A percentile compares a stretch with the other conserved stretches of the same genome.
These are phyloP conservation scores for Aleiodes alternator DNA, from an alignment of 2,888 invertebrate species.

Conservation along the genomic window DNA sequence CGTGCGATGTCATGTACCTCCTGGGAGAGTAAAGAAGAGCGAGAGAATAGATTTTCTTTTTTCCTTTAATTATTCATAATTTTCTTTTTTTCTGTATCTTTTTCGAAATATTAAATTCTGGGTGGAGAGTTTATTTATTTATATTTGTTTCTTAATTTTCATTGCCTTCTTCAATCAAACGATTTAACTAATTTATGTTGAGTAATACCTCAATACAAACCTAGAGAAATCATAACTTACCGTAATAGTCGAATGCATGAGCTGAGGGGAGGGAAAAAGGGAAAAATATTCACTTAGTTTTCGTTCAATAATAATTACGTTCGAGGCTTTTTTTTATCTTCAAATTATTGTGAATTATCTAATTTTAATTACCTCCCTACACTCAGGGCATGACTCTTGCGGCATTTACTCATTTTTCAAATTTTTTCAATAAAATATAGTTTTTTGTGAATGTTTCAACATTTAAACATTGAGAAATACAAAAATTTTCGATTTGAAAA, in stretches of 20 bases:
- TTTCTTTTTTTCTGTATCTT: neutral
- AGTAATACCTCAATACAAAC: slow-evolving; percentile 61
- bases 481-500: too few relatives aligned
- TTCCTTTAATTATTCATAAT: neutral
- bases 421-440: slow-evolving; percentile 45
- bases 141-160: neutral
- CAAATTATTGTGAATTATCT: slow-evolving; percentile 34
- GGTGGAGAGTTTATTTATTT: slow-evolving; percentile 59
- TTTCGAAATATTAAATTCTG: slow-evolving; percentile 40
- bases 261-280: slow-evolving; percentile 79
- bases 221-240: slow-evolving; percentile 93
- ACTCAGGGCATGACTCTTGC: slow-evolving; percentile 60
- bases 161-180: neutral
- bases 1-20: too few relatives aligned
- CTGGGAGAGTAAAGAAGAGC: too few relatives aligned
- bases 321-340: slow-evolving; percentile 41
- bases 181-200: slow-evolving; percentile 18
- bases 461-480: too few relatives aligned
- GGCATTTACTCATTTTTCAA: slow-evolving; percentile 35
- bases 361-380: slow-evolving; percentile 64
- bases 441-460: neutral
- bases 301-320: neutral
- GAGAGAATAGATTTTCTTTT: neutral
- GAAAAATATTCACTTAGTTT: slow-evolving; percentile 73
- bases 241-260: slow-evolving; percentile 99